phyloP scores from a whole-genome alignment of 2,888 invertebrate species.

The Spodoptera picta region DNA sequence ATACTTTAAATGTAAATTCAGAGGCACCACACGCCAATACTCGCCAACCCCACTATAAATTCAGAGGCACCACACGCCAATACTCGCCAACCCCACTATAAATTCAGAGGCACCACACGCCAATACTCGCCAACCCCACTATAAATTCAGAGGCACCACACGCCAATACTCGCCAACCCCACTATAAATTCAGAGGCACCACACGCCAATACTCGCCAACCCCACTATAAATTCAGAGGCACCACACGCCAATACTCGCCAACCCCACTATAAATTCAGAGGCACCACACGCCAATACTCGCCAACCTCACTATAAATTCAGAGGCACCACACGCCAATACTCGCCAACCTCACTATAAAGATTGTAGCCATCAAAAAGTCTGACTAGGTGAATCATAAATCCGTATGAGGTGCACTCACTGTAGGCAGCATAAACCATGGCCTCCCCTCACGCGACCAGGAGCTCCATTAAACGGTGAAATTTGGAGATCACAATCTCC shows the following conservation, averaged over 20 bases:
- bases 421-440: conserved; percentile 54
- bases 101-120: no score
- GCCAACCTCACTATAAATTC: no score
- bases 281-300: no score
- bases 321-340: conserved; percentile 39
- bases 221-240: neutral
- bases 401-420: conserved; percentile 51
- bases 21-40: conserved; percentile 39
- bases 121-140: conserved; percentile 45
- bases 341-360: conserved; percentile 34
- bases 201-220: no score
- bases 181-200: conserved; percentile 32
- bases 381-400: conserved; percentile 63
- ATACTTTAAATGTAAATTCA: neutral
- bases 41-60: no score
- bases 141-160: no score
- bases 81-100: conserved; percentile 33
- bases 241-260: no score
- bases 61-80: no score
- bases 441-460: conserved; percentile 49
- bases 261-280: neutral
- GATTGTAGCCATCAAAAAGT: conserved; percentile 55
- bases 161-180: conserved; percentile 39
- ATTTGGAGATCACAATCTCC: conserved; percentile 65
- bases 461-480: conserved; percentile 56